Evolutionary conservation across 2,888 invertebrate species (phyloP).

Genomic region (Neoscelio sp.): DNA sequence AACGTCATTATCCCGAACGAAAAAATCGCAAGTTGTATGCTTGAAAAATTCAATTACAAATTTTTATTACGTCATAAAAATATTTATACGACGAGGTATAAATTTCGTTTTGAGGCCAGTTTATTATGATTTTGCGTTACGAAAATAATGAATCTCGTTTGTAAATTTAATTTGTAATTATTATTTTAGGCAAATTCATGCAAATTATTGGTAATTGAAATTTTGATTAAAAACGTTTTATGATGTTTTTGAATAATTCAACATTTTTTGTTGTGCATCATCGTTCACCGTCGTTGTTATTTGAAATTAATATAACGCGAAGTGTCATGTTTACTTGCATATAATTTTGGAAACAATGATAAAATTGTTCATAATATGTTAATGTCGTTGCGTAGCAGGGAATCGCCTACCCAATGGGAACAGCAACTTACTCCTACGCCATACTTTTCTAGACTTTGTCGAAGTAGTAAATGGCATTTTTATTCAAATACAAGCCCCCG

Average conservation of each 20-base stretch:
- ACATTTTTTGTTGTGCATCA: not conserved
- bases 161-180: slow-evolving; percentile 36
- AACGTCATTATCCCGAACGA: slow-evolving; percentile 52
- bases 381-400: slow-evolving; percentile 49
- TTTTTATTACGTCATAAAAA: slow-evolving; percentile 56
- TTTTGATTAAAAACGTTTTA: slow-evolving; percentile 33
- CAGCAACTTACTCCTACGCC: slow-evolving; percentile 51
- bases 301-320: slow-evolving; percentile 23
- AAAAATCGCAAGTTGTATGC: slow-evolving; percentile 30
- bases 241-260: slow-evolving; percentile 34
- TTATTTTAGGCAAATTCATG: slow-evolving; percentile 49
- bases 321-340: slow-evolving; percentile 44
- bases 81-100: slow-evolving; percentile 48
- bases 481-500: slow-evolving; percentile 57
- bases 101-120: slow-evolving; percentile 40
- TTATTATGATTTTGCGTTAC: slow-evolving; percentile 25
- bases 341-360: slow-evolving; percentile 55
- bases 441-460: slow-evolving; percentile 45
- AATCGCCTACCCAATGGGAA: slow-evolving; percentile 57
- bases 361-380: slow-evolving; percentile 59
- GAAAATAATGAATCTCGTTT: slow-evolving; percentile 10
- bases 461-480: slow-evolving; percentile 57
- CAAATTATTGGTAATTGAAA: slow-evolving; percentile 36
- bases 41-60: slow-evolving; percentile 56
- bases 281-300: slow-evolving; percentile 33